A percentile compares a stretch with the other conserved stretches of the same genome.
Conservation (phyloP, 2,113 vertebrate genomes). For the Struthidea cinerea region DNA sequence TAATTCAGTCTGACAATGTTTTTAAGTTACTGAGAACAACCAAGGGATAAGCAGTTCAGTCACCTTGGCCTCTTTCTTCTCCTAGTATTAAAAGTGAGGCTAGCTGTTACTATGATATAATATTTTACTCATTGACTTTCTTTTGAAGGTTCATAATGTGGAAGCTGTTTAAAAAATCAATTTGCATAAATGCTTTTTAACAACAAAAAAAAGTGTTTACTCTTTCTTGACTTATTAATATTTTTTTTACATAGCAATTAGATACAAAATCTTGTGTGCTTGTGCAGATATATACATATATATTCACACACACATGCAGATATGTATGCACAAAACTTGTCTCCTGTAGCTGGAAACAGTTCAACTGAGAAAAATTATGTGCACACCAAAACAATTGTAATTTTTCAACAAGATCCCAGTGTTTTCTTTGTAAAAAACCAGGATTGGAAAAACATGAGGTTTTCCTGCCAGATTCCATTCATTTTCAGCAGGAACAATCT, state of each 20-base stretch:
- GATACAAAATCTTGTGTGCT: not conserved
- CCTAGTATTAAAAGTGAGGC: slow-evolving; percentile 12
- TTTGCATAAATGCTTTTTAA: slow-evolving; percentile 56
- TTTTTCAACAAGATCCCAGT: slow-evolving; percentile 70
- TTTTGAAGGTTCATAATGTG: slow-evolving; percentile 41
- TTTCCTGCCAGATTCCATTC: slow-evolving; percentile 77
- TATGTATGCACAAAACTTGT: slow-evolving; percentile 10
- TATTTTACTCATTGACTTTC: slow-evolving; percentile 61
- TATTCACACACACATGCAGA: not conserved
- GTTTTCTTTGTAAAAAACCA: slow-evolving; percentile 75
- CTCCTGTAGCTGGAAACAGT: slow-evolving; percentile 8
- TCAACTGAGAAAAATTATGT: slow-evolving; percentile 26
- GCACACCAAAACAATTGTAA: slow-evolving; percentile 26
- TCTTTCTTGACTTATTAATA: slow-evolving; percentile 17
- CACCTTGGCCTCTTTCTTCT: slow-evolving; percentile 58
- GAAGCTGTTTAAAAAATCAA: slow-evolving; percentile 24
- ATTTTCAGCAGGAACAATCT: slow-evolving; percentile 72
- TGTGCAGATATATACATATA: not conserved
- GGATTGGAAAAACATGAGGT: slow-evolving; percentile 75
- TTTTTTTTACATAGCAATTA: slow-evolving; percentile 1
- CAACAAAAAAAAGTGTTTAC: slow-evolving; percentile 26
- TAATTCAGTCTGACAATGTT: slow-evolving; percentile 57
- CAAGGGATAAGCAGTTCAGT: slow-evolving; percentile 46
- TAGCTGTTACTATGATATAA: slow-evolving; percentile 44
- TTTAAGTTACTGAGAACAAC: slow-evolving; percentile 41